These are phyloP conservation scores for Serranus cabrilla DNA, from an alignment of 2,797 vertebrate species.

Conservation along the genomic window DNA sequence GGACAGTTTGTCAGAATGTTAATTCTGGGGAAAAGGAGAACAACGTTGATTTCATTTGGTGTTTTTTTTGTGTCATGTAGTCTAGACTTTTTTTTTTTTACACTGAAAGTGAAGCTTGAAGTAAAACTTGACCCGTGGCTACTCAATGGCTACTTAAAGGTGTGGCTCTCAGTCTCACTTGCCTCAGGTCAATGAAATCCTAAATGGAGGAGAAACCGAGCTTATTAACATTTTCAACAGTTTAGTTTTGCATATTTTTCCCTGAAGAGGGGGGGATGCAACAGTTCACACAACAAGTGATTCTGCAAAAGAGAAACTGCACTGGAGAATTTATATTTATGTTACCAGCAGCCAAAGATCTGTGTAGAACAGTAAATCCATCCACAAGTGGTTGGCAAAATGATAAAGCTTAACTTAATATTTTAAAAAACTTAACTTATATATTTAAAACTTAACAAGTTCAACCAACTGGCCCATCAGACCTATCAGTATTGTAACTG, in stretches of 20 bases:
- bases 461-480: no score
- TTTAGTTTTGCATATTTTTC: slow-evolving; percentile 38
- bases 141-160: slow-evolving; percentile 13
- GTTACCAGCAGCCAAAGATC: background rate
- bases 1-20: background rate
- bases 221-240: slow-evolving; percentile 22
- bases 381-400: background rate
- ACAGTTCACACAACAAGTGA: background rate
- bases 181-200: slow-evolving; percentile 3
- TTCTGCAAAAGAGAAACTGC: slow-evolving; percentile 1
- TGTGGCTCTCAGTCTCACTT: slow-evolving; percentile 27
- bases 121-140: background rate
- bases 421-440: no score
- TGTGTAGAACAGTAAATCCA: background rate
- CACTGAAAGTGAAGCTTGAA: no score
- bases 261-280: background rate
- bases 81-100: background rate
- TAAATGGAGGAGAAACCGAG: slow-evolving; percentile 12
- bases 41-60: background rate
- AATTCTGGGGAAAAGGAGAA: no score
- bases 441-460: no score
- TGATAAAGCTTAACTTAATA: no score
- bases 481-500: no score
- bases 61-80: background rate
- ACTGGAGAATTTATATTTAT: background rate